Evolutionary conservation across 2,113 vertebrate genomes (phyloP).

Genomic region (Willisornis vidua): DNA sequence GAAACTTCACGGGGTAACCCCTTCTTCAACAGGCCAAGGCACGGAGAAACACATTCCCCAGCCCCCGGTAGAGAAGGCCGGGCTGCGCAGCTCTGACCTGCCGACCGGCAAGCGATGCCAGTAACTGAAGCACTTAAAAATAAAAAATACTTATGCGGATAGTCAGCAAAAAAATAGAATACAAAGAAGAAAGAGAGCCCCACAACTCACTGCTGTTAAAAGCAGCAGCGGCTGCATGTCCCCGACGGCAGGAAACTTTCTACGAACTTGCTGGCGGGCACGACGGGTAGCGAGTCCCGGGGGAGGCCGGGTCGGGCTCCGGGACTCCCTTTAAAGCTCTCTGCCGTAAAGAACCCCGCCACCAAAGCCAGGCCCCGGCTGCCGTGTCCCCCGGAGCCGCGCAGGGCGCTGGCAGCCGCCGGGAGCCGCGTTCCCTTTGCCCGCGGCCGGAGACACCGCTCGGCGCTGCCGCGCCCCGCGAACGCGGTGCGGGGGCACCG

Average conservation of each 20-base stretch:
- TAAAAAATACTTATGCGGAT: rapidly evolving
- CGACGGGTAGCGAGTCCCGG: background rate
- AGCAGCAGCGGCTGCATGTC: background rate
- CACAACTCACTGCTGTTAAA: background rate
- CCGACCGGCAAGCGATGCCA: background rate
- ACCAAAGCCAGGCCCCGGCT: background rate
- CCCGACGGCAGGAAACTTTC: constrained; percentile 28
- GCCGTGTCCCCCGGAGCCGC: background rate
- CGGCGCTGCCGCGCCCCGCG: background rate
- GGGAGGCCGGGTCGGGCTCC: background rate
- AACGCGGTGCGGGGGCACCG: too few species aligned
- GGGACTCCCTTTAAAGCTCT: background rate
- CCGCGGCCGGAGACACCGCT: background rate
- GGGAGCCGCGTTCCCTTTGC: background rate
- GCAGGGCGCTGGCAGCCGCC: background rate
- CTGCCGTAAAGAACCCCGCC: background rate
- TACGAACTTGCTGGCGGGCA: background rate
- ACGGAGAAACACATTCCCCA: background rate
- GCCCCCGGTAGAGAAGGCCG: background rate
- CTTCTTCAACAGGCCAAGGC: background rate
- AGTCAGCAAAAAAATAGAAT: rapidly evolving
- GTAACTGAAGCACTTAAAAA: background rate
- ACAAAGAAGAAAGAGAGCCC: background rate
- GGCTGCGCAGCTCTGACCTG: background rate
- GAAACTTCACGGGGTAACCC: background rate